Evolutionary conservation across 2,113 vertebrate genomes (phyloP), one percentile per base, ranked within the genome.

Genomic region (Loxodonta africana): DNA sequence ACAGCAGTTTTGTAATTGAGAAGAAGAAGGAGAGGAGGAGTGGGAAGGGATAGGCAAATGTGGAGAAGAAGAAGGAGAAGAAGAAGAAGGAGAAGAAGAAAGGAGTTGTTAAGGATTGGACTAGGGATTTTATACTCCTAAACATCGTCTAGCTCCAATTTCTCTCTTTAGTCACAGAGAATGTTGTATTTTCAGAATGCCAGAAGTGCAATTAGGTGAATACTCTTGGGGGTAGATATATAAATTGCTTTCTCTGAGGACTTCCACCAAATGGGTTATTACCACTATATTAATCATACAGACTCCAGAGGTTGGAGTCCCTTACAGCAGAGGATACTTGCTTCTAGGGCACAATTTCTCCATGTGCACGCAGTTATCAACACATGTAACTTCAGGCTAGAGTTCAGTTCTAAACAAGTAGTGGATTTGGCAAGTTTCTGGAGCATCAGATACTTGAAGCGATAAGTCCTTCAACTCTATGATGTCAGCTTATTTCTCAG

Each of bases 401-500:
- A 86, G 28, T 74, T 74, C 21, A 26, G 28, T 37, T 48, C 21
- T 78, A 62, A 74, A 74, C 20, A 7, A 26, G 20, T 23, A 74
- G 28, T 46, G 8, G 9, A 81, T 96, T 63, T 95, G 71, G 46
- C 57, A 94, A 69, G 18, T 92, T 69, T 87, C 20, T 60, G 77
- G 67, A 90, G n/a, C 63, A 20, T 69, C 44, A 20, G 77, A 60
- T 20, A 62, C 65, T 94, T 62, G n/a, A 89, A 23, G 57, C 25
- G 51, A 4, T 62, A 30, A 53, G 82, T 77, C 33, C 62, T 60
- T 80, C 51, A 78, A 26, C 11, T 28, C 46, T 80, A 9, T 57
- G 78, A 73, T 30, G 69, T 81, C 69, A 83, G 62, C 18, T 89
- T 88, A 41, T 53, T 97, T 97, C 92, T 94, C 83, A 77, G 96